Evolutionary conservation across 1,140 invertebrate species (phyloP), one percentile per base, ranked within the genome.

Genomic region (Drosophila suzukii): DNA sequence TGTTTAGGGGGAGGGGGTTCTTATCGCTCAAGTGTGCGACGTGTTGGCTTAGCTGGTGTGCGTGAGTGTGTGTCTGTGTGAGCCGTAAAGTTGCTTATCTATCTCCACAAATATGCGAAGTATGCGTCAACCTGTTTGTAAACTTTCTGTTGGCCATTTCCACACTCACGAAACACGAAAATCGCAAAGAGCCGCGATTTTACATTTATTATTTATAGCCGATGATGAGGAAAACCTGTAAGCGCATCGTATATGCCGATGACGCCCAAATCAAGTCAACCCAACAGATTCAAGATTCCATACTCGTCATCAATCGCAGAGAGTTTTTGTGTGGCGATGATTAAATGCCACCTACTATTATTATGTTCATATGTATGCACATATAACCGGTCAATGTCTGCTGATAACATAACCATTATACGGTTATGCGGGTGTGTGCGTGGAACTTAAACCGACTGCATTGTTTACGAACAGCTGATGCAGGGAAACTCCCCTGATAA

Each of bases 51-150:
- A 43, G 54, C 46, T 46, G 57, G 50, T 46, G 57, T 56, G n/a
- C 75, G 41, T 38, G 24, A 44, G 53, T 58, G 53, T 53, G 39
- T 60, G 41, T 67, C 55, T 55, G 36, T 70, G 55, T 38, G 51
- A 36, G 71, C 44, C 43, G 55, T 70, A 51, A 65, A 65, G 41
- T 47, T 85, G 81, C 83, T 86, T 86, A 86, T 86, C 83, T 86
- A 88, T 88, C 77, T 63, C 60, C 51, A 84, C 76, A 89, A 89
- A 89, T 89, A 89, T 89, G 84, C 84, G 80, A 84, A 81, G 73
- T 84, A 89, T 89, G 84, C 80, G 84, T 89, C 84, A 89, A 89
- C 84, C 84, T 84, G 84, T 89, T 89, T 89, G 74, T 75, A 78
- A 84, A 89, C 84, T 89, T 89, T 89, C 85, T 84, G 84, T 70